Base-by-base conservation (phyloP, 2,888 invertebrate genomes). In the Trachelus stipa region DNA sequence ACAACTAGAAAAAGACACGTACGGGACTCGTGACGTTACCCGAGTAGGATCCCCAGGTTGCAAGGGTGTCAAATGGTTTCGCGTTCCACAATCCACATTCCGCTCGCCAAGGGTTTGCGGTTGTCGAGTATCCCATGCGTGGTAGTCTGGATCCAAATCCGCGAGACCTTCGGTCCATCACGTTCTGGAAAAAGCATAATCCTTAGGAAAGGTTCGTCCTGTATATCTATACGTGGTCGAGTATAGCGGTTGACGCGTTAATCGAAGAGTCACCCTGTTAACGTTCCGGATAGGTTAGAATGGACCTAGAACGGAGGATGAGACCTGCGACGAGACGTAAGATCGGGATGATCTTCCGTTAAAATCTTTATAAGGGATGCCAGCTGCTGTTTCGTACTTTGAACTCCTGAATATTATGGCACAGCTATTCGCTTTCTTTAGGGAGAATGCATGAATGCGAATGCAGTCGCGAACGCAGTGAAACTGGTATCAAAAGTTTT, bases 1-100 rank as follows among this genome's bases (percentile, higher is more conserved):
- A 90, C 89, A 84, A 84, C 85, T 81, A 85, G 80, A 85, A 83
- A 82, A 83, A 82, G 88, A 87, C 87, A 86, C 87, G 87, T 87
- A 85, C 84, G 34, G 34, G 12, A 56, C 56, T 40, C 74, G 75
- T 77, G 73, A 73, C 71, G 40, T 56, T 2, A 56, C 6, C 23
- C 40, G 23, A 23, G 40, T 23, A 2, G 23, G 40, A 6, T 40
- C 9, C 40, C 23, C 40, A 23, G 40, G 40, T 56, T 23, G 23
- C 23, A 56, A 56, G 40, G 40, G 9, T 23, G 23, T 56, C 40
- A 23, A 23, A 56, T 56, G 40, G 40, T 56, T 56, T 56, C 40
- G 40, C 40, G 40, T 56, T 56, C 40, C 40, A 56, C 40, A 56
- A 23, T 71, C 71, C 71, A 71, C 71, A 33, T 71, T 71, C 71